These are phyloP conservation scores for Gadus macrocephalus DNA, from an alignment of 2,113 vertebrate genomes.

Conservation along the genomic window DNA sequence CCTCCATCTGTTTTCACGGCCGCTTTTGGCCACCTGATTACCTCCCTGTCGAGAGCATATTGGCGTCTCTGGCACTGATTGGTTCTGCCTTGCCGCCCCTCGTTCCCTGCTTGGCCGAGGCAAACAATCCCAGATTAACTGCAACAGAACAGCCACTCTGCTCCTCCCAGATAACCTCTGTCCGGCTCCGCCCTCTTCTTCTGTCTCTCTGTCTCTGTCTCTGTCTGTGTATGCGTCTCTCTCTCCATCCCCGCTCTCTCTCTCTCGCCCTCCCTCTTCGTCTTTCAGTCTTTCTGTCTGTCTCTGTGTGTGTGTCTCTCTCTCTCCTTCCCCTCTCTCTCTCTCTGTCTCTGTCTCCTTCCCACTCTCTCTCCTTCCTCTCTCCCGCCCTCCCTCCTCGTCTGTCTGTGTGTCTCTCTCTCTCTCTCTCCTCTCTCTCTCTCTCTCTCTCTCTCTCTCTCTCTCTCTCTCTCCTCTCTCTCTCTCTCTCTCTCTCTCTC, in stretches of 20 bases:
- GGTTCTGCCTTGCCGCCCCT: slow-evolving; percentile 8
- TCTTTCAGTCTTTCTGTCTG: background rate
- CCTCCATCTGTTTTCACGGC: background rate
- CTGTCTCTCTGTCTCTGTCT: background rate
- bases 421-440: background rate
- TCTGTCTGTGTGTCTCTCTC: no score
- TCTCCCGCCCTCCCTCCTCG: no score
- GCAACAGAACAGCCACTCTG: background rate
- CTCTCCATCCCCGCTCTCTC: slow-evolving; percentile 3
- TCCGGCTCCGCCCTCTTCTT: background rate
- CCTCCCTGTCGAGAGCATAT: background rate
- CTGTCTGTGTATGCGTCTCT: slow-evolving; percentile 41
- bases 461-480: no score
- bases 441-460: no score
- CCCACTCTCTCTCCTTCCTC: background rate
- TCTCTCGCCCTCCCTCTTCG: background rate
- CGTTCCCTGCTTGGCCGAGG: slow-evolving; percentile 15
- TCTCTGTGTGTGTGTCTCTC: background rate
- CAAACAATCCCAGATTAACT: slow-evolving; percentile 37
- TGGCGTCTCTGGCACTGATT: background rate
- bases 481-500: no score
- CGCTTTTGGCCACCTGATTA: background rate
- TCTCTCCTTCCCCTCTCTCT: background rate
- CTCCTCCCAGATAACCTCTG: slow-evolving; percentile 16
- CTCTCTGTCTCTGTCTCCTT: background rate